Percentiles rank a stretch among this genome's conserved stretches.
phyloP scores from a whole-genome alignment of 2,797 vertebrate genomes.

The Danio jaintianensis region DNA sequence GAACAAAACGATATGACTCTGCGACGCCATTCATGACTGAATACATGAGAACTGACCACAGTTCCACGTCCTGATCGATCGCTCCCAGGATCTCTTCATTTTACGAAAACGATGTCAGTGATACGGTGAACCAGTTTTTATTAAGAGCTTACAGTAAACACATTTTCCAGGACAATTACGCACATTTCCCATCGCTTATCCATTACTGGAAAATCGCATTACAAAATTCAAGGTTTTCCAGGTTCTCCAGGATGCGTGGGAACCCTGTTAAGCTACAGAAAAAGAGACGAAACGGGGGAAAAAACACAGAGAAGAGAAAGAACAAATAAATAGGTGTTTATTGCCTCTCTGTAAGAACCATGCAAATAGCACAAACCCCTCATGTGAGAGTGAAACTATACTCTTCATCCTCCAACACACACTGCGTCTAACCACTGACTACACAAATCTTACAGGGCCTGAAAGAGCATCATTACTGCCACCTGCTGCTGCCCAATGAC shows the following conservation, averaged over 20 bases:
- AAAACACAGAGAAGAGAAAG: background rate
- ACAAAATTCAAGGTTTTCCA: conserved; percentile 35
- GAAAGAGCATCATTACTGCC: conserved; percentile 11
- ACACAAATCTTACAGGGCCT: background rate
- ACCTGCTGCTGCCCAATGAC: conserved; percentile 6
- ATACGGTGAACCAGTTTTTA: background rate
- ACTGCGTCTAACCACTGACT: background rate
- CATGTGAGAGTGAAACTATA: conserved; percentile 11
- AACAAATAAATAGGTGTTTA: conserved; percentile 28
- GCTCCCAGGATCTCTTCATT: conserved; percentile 15
- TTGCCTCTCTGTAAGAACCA: conserved; percentile 28
- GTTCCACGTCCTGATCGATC: background rate
- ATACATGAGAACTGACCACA: conserved; percentile 2
- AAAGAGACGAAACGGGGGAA: conserved; percentile 6
- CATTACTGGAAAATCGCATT: conserved; percentile 18
- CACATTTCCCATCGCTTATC: background rate
- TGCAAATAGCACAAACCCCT: conserved; percentile 35
- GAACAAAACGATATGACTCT: conserved; percentile 15
- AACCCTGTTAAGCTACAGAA: conserved; percentile 46
- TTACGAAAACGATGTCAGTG: background rate
- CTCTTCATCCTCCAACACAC: conserved; percentile 3
- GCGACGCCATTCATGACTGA: background rate
- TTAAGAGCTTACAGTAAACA: conserved; percentile 2
- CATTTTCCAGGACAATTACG: background rate
- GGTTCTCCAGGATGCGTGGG: conserved; percentile 45